Base-by-base conservation (phyloP, 2,888 invertebrate genomes). In the Acronicta psi region DNA sequence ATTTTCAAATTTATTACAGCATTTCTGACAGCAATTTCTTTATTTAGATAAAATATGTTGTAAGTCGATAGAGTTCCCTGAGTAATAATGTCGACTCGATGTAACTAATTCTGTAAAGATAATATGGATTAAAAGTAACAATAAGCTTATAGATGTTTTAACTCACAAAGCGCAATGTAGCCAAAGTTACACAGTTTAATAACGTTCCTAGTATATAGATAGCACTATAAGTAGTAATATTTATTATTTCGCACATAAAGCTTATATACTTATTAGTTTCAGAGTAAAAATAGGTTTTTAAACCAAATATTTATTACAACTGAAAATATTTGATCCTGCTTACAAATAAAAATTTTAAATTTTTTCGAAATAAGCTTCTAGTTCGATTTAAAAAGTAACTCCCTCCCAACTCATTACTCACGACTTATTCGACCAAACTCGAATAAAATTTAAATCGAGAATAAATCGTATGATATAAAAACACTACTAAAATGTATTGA, bases 21-120 rank as follows among this genome's bases (percentile, higher is more conserved):
- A 61, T 63, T 58, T 50, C 40, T 58, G 77, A 60, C 80, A 80
- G 80, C 68, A 20, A 25, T 36, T 49, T 50, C 8, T 53, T 51
- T 44, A 58, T 57, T 52, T 50, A 45, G 25, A 50, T 37, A 50
- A 49, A 46, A 52, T 64, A 60, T 47, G 20, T 79, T 63, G 82
- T 83, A 83, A 82, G 82, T 81, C 59, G 50, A 53, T 65, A 51
- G 52, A 57, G 18, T 60, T 53, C n/a, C 17, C 17, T 50, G 18
- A 34, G 25, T 37, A 45, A 51, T 20, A 43, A 49, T 59, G 50
- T 66, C 53, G 23, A 62, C 29, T 18, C 9, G 44, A 45, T 67
- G 55, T 57, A 40, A 70, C 74, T 68, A 76, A 73, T 70, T 23
- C 46, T 36, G 70, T 52, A 38, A 54, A 59, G 43, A 31, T 31